phyloP scores from a whole-genome alignment of 1,140 invertebrate genomes.

The Pantala flavescens region DNA sequence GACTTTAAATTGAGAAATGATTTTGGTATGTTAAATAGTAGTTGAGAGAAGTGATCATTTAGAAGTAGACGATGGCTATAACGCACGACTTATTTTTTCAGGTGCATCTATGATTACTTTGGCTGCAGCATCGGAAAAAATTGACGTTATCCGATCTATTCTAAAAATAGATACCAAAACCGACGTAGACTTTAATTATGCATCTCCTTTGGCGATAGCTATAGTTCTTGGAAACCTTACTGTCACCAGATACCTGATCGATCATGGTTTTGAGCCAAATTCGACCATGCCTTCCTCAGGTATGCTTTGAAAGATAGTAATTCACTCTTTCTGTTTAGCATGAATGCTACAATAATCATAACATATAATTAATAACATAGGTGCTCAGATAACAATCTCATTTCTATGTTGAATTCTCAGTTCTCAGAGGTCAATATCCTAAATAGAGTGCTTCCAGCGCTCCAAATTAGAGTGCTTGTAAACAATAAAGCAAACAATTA shows the following conservation, averaged over 20 bases:
- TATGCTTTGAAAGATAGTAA: neutral
- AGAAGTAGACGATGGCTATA: neutral
- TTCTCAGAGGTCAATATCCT: too few species aligned
- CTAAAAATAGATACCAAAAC: neutral
- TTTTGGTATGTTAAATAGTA: neutral
- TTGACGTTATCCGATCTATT: neutral
- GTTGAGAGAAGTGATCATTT: neutral
- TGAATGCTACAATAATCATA: too few species aligned
- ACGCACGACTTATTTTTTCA: neutral
- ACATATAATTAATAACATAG: too few species aligned
- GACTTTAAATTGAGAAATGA: neutral
- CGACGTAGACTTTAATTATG: neutral
- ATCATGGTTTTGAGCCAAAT: neutral
- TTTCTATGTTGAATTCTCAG: too few species aligned
- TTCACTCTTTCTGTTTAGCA: too few species aligned
- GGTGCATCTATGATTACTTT: neutral
- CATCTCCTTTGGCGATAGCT: neutral
- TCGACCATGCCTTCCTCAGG: neutral
- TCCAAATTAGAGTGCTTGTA: too few species aligned
- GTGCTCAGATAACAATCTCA: too few species aligned
- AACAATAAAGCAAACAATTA: too few species aligned
- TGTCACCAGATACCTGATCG: neutral
- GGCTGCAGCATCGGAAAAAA: neutral
- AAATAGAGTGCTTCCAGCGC: too few species aligned
- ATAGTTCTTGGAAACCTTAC: neutral